Evolutionary conservation across 35 echinoderm and acorn worm species (phyloP), one percentile per base, ranked within the genome.

Genomic region (Chiridota heheva): DNA sequence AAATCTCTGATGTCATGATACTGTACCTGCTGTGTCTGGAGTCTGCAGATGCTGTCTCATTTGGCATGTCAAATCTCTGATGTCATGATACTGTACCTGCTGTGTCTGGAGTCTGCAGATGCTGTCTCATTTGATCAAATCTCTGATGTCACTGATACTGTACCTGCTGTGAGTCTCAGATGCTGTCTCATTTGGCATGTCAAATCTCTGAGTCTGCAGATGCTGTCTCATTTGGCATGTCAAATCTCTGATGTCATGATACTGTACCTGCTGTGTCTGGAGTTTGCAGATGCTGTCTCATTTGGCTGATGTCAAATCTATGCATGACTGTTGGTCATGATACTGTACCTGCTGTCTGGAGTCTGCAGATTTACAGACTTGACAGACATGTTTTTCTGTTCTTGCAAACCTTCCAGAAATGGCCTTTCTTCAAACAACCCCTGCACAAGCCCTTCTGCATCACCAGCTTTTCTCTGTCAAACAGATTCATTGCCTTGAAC

Each of bases 351-450:
- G 29, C 51, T 51, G 32, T 77, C 73, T 17, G 59, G 24, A 18
- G 27, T 18, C 33, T 77, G 42, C 73, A 44, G 59, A 0, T 57
- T 73, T 55, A 44, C 78, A 89, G 1, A 71, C 25, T 29, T 82
- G 51, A 58, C 87, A 89, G 36, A 34, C 32, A 2, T 35, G 58
- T 75, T 12, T 40, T 17, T 36, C 64, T 72, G 3, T 68, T 75
- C 36, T 34, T 69, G 40, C 87, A 89, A 31, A 32, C 40, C 39
- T 56, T 63, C 42, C 45, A 67, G 17, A 60, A 63, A 69, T 83
- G 87, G 7, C 87, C 87, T 7, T 7, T 51, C 44, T 82, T 89
- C 0, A 89, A 37, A 58, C 86, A 90, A 30, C 80, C 70, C 6
- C 3, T 60, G 49, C 78, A 90, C 16, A 90, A 46, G 22, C 80